Evolutionary conservation across 2,113 vertebrate species (phyloP).

Genomic region (Cynocephalus volans): DNA sequence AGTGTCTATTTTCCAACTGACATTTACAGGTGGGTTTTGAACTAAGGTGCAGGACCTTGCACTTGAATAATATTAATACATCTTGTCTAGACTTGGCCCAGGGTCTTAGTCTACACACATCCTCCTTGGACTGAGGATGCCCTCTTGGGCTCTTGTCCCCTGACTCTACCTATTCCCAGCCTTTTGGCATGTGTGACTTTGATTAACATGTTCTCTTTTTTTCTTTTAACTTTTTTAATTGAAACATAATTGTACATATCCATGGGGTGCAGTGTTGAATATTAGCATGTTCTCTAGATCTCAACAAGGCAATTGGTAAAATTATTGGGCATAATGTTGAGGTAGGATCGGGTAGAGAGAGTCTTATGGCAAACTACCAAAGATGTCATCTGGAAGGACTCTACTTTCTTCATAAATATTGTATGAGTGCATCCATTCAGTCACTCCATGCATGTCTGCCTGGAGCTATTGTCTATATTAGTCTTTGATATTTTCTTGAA

Average conservation of each 20-base stretch:
- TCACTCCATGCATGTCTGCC: background rate
- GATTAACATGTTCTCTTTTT: background rate
- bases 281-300: background rate
- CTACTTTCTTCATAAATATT: background rate
- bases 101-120: background rate
- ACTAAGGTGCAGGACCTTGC: background rate
- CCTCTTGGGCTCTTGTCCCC: background rate
- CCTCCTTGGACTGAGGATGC: background rate
- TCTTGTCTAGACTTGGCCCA: background rate
- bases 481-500: background rate
- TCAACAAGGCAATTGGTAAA: background rate
- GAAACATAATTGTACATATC: no score
- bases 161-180: background rate
- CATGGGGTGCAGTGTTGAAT: no score
- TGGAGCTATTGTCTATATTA: background rate
- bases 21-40: background rate
- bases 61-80: conserved; percentile 1
- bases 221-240: no score
- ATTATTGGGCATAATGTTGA: conserved; percentile 6
- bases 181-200: conserved; percentile 3
- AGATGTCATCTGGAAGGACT: background rate
- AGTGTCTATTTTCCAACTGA: background rate
- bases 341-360: background rate
- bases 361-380: background rate
- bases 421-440: background rate